Percentiles rank a stretch among this genome's conserved stretches.
Conservation (phyloP, 2,797 vertebrate genomes). For the Paratrypauchen microcephalus region DNA sequence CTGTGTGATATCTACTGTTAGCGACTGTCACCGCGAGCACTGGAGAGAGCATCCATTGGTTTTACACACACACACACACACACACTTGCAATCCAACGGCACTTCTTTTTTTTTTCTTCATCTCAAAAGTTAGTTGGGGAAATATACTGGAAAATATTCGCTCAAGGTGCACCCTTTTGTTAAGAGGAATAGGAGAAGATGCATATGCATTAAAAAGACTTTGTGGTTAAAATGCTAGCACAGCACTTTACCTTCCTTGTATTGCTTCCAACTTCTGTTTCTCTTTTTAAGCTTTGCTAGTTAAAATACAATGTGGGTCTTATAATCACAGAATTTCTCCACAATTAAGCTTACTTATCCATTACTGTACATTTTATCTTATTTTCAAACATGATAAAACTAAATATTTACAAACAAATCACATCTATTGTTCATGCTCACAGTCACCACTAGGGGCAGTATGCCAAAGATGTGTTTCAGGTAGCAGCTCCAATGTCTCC, state of each 20-base stretch:
- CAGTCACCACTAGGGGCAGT: slow-evolving; percentile 61
- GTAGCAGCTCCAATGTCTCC: slow-evolving; percentile 36
- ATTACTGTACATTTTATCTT: slow-evolving; percentile 19
- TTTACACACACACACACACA: slow-evolving; percentile 35
- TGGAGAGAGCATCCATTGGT: slow-evolving; percentile 52
- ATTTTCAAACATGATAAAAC: slow-evolving; percentile 22
- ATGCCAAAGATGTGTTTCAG: slow-evolving; percentile 32
- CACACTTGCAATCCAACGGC: slow-evolving; percentile 37
- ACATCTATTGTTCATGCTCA: slow-evolving; percentile 24
- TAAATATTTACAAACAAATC: slow-evolving; percentile 8
- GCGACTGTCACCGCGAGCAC: slow-evolving; percentile 68
- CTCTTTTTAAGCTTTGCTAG: slow-evolving; percentile 67
- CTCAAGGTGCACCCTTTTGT: slow-evolving; percentile 73
- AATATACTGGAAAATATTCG: slow-evolving; percentile 68
- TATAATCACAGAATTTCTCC: slow-evolving; percentile 50
- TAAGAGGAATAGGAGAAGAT: slow-evolving; percentile 60
- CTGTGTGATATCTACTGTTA: slow-evolving; percentile 75
- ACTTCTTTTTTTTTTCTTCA: slow-evolving; percentile 59
- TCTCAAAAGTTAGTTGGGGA: slow-evolving; percentile 67
- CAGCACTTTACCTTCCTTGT: slow-evolving; percentile 68
- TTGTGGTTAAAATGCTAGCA: slow-evolving; percentile 65
- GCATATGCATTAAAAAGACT: slow-evolving; percentile 73
- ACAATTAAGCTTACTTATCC: slow-evolving; percentile 44
- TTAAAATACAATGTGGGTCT: slow-evolving; percentile 66
- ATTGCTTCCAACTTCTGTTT: slow-evolving; percentile 56